phyloP scores from a whole-genome alignment of 2,113 vertebrate genomes.

The Tiliqua scincoides region DNA sequence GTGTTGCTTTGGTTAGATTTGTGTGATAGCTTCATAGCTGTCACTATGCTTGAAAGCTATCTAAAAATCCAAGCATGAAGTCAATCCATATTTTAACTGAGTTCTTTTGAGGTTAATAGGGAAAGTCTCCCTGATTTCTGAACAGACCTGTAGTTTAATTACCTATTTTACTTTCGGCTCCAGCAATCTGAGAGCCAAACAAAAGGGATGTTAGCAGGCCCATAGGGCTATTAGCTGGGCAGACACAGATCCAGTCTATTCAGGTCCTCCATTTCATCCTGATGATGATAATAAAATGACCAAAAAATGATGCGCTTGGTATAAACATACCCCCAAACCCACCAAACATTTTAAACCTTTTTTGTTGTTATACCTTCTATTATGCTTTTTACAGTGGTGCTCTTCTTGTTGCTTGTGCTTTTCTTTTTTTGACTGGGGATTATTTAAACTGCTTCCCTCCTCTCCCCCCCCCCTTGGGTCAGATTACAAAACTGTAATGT shows the following conservation, averaged over 20 bases:
- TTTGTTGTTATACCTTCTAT: neutral
- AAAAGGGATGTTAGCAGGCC: neutral
- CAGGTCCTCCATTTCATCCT: neutral
- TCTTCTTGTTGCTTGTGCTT: neutral
- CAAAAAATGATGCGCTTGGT: neutral
- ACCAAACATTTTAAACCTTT: neutral
- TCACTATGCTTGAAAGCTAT: neutral
- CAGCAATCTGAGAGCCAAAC: neutral
- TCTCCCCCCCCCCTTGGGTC: neutral
- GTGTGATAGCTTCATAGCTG: neutral
- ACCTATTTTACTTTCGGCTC: neutral
- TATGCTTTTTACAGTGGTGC: neutral
- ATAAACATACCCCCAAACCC: neutral
- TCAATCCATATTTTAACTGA: neutral
- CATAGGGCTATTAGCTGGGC: neutral
- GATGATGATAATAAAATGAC: neutral
- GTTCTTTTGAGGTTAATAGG: neutral
- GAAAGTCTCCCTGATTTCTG: neutral
- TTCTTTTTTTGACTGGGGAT: slow-evolving; percentile 18
- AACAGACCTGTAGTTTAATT: neutral
- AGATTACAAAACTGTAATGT: neutral
- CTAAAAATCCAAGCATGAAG: neutral
- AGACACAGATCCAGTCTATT: neutral
- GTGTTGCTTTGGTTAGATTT: neutral
- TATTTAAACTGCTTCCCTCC: neutral